These are phyloP conservation scores for Agrotis exclamationis DNA, from an alignment of 2,888 invertebrate species.

Conservation along the genomic window DNA sequence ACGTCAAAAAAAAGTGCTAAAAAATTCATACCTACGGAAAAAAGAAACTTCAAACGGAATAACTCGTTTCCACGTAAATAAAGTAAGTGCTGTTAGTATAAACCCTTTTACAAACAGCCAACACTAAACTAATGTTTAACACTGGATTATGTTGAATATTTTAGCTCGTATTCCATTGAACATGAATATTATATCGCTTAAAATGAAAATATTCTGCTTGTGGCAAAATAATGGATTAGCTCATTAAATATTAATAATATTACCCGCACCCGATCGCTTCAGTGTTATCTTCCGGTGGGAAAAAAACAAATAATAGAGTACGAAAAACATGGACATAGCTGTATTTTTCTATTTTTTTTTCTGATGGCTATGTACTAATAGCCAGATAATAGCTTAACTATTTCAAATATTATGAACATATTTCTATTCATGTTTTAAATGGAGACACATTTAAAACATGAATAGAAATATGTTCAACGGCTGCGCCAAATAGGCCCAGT, in stretches of 20 bases:
- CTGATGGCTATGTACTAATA: too few species aligned
- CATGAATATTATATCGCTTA: slow-evolving; percentile 40
- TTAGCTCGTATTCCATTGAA: slow-evolving; percentile 28
- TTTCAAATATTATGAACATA: too few species aligned
- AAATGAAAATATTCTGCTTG: slow-evolving; percentile 33
- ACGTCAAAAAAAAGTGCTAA: neutral
- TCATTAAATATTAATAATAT: slow-evolving; percentile 39
- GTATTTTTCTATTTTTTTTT: too few species aligned
- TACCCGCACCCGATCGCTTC: slow-evolving; percentile 4
- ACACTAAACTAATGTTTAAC: slow-evolving; percentile 8
- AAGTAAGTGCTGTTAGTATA: neutral
- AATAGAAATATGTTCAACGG: too few species aligned
- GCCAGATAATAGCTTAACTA: too few species aligned
- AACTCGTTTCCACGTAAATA: neutral
- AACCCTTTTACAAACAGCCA: neutral
- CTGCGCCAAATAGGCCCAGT: too few species aligned
- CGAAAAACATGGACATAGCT: neutral
- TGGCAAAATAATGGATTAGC: slow-evolving; percentile 49
- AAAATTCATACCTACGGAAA: neutral
- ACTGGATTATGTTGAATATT: slow-evolving; percentile 37
- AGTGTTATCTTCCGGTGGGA: neutral
- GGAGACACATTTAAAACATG: too few species aligned
- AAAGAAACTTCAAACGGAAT: neutral
- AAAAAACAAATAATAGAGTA: neutral
- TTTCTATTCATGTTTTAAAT: too few species aligned